Evolutionary conservation across 2,113 vertebrate genomes (phyloP).

Genomic region (Ammodytes dubius): DNA sequence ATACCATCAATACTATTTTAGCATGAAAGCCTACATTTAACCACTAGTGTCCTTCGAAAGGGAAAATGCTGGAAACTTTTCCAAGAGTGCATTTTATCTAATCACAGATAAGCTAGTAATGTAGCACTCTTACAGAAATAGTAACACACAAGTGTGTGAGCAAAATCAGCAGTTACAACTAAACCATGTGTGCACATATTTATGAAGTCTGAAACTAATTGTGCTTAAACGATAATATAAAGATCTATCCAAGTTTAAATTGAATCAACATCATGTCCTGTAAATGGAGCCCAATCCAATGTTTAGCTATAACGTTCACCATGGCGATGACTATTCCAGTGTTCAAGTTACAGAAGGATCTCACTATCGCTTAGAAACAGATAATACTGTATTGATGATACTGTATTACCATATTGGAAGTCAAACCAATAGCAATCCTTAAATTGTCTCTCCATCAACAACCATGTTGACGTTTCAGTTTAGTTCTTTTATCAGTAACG

Average conservation of each 20-base stretch:
- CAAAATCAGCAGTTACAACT: conserved; percentile 3
- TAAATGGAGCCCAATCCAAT: background rate
- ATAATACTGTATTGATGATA: too few species aligned
- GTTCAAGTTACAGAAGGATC: conserved; percentile 31
- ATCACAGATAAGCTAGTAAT: background rate
- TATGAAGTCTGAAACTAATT: conserved; percentile 3
- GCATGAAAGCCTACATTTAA: background rate
- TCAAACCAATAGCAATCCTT: background rate
- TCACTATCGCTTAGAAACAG: conserved; percentile 3
- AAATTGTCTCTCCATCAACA: conserved; percentile 21
- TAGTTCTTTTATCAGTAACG: background rate
- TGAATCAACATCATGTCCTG: background rate
- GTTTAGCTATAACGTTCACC: conserved; percentile 8
- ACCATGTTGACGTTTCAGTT: background rate
- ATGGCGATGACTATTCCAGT: conserved; percentile 39
- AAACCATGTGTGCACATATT: background rate
- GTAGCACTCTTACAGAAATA: conserved; percentile 15
- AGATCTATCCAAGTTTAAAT: background rate
- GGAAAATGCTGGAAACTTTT: background rate
- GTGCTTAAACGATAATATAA: background rate
- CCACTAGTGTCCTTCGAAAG: background rate
- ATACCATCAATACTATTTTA: background rate
- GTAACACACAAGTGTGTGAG: background rate
- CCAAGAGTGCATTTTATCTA: conserved; percentile 8
- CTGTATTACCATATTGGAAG: background rate